phyloP scores from a whole-genome alignment of 2,113 vertebrate species.

The Aldabrachelys gigantea region DNA sequence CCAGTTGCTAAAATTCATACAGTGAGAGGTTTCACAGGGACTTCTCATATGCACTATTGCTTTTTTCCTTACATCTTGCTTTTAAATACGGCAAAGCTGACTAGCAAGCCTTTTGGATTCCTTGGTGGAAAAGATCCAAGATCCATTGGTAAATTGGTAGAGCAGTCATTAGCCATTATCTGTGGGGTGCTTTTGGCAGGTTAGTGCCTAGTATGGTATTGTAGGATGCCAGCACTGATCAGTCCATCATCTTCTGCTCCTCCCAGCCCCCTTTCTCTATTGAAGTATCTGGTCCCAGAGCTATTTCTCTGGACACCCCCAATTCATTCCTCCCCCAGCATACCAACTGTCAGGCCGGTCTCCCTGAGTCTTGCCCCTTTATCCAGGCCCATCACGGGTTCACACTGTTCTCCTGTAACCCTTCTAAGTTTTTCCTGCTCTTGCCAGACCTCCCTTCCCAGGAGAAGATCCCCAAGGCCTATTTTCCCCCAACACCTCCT shows the following conservation, averaged over 20 bases:
- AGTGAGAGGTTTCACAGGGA: not conserved
- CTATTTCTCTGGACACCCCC: no score
- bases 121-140: not conserved
- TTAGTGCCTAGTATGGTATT: not conserved
- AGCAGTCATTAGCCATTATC: not conserved
- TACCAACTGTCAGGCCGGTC: not conserved
- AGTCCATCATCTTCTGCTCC: no score
- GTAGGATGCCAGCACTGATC: rapidly evolving
- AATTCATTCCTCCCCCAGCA: not conserved
- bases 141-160: not conserved
- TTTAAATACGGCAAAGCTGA: not conserved
- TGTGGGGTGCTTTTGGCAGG: not conserved
- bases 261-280: no score
- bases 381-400: not conserved
- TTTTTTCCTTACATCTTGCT: not conserved
- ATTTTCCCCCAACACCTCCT: not conserved
- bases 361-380: not conserved
- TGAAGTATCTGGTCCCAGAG: no score
- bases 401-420: not conserved
- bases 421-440: not conserved
- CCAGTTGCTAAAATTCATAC: conserved; percentile 28
- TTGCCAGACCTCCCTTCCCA: not conserved
- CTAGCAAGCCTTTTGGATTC: not conserved
- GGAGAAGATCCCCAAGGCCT: not conserved
- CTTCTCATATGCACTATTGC: not conserved